Percentiles rank a stretch among this genome's conserved stretches.
These are phyloP conservation scores for Styela plicata DNA, from an alignment of 23 tunicate genomes.

Conservation along the genomic window DNA sequence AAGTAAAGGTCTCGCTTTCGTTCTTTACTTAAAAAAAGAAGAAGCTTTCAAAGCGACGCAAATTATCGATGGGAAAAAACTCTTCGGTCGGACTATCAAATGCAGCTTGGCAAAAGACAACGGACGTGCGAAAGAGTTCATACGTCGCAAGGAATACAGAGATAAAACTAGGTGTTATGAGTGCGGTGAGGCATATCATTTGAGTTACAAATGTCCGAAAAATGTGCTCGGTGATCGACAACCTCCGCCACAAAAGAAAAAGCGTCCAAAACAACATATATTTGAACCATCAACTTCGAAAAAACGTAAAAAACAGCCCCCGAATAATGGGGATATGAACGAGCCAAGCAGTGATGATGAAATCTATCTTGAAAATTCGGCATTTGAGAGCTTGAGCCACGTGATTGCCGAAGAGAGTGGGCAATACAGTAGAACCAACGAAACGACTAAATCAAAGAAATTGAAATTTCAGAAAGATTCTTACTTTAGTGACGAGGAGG, in stretches of 20 bases:
- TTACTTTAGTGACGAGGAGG: constrained; percentile 29
- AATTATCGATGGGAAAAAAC: constrained; percentile 56
- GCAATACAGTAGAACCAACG: background rate
- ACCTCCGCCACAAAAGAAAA: constrained; percentile 69
- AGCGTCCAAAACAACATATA: background rate
- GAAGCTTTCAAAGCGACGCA: constrained; percentile 69
- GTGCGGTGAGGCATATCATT: constrained; percentile 75
- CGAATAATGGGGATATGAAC: background rate
- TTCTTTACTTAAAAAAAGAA: constrained; percentile 57
- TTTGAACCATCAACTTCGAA: background rate
- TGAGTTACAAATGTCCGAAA: constrained; percentile 82
- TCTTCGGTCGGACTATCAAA: constrained; percentile 62
- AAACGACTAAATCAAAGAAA: background rate
- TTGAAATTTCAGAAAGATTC: constrained; percentile 20
- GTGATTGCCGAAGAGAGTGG: constrained; percentile 53
- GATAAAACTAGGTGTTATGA: constrained; percentile 82
- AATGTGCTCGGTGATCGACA: constrained; percentile 69
- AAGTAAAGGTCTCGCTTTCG: constrained; percentile 80
- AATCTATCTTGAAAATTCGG: constrained; percentile 30
- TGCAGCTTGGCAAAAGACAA: constrained; percentile 87
- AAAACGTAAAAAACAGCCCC: constrained; percentile 2
- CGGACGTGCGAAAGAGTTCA: constrained; percentile 79
- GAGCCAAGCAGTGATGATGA: constrained; percentile 39
- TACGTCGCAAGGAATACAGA: constrained; percentile 72
- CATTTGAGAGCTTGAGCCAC: constrained; percentile 62